These are phyloP conservation scores for Rhaphigaster nebulosa DNA, from an alignment of 2,888 invertebrate genomes.

Conservation along the genomic window DNA sequence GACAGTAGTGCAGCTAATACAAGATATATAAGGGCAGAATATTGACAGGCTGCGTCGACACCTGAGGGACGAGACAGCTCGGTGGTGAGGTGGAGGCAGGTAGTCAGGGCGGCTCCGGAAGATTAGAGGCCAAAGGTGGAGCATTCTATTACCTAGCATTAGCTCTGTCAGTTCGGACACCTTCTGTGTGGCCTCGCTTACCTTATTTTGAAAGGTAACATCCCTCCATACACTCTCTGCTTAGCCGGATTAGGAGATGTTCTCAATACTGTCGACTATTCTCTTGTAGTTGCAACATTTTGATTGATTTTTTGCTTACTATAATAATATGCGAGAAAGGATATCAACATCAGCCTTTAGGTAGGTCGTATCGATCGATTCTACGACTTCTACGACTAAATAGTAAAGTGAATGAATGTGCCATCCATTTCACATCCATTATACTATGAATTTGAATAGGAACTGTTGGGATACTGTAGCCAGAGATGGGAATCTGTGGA, in stretches of 20 bases:
- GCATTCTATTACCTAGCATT: slow-evolving; percentile 30
- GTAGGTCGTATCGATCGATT: no score
- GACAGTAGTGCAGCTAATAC: neutral
- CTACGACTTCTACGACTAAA: no score
- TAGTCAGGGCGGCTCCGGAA: neutral
- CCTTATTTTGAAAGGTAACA: slow-evolving; percentile 27
- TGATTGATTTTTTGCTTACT: no score
- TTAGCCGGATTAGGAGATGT: neutral
- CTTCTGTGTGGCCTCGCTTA: neutral
- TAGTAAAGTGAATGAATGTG: no score
- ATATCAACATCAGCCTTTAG: no score
- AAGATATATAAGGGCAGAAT: neutral
- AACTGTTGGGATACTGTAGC: no score
- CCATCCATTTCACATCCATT: no score
- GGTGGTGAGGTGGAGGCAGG: neutral
- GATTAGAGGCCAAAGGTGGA: neutral
- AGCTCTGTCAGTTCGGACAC: neutral
- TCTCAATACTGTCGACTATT: neutral
- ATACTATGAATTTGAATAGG: no score
- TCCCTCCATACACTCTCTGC: neutral
- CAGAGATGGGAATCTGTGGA: no score
- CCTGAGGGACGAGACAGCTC: neutral
- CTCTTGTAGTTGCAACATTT: neutral
- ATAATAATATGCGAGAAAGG: no score
- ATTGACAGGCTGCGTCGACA: neutral